Base-by-base conservation (phyloP, 2,113 vertebrate genomes). In the Passerina amoena region DNA sequence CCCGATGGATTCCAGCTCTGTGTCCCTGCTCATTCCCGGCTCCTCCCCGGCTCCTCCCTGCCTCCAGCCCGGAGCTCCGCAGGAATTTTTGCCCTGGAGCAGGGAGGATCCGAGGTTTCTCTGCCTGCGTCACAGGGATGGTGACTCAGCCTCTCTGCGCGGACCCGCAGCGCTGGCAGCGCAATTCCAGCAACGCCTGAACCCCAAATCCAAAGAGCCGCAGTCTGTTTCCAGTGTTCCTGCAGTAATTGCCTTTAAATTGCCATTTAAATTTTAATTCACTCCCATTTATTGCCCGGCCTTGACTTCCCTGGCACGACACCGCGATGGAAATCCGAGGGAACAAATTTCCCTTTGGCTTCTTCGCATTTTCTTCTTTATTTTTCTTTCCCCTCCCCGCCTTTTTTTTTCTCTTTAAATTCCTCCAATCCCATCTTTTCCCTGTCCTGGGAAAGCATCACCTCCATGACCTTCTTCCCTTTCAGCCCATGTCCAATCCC, bases 91-190 rank as follows among this genome's bases (percentile, higher is more conserved):
- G 44, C 53, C 82, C n/a, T 45, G 75, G 47, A 71, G 56, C 15
- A 4, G 50, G 31, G 25, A 76, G 42, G 66, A 24, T 71, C 68
- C 37, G 3, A 61, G 82, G 12, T 1, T 0, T 63, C 23, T 70
- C 37, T 86, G 73, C 81, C 40, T 88, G 73, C 81, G 57, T 95
- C 91, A 94, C 65, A 2, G 85, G 38, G 3, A 13, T 6, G 61
- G 83, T 97, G 92, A 96, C 86, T 93, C 82, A 91, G 72, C 85
- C 68, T 28, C 45, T 33, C 38, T 44, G 37, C n/a, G 2, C 83
- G 25, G 48, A 66, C 45, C 77, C 31, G 21, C 3, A 4, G 21
- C 54, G 45, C 9, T 61, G 19, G 38, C 40, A 21, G 35, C 23
- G 6, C 0, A 20, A 37, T 54, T 85, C 80, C 56, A 82, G 71